Evolutionary conservation across 2,888 invertebrate species (phyloP), one percentile per base, ranked within the genome.

Genomic region (Leucophora obtusa): DNA sequence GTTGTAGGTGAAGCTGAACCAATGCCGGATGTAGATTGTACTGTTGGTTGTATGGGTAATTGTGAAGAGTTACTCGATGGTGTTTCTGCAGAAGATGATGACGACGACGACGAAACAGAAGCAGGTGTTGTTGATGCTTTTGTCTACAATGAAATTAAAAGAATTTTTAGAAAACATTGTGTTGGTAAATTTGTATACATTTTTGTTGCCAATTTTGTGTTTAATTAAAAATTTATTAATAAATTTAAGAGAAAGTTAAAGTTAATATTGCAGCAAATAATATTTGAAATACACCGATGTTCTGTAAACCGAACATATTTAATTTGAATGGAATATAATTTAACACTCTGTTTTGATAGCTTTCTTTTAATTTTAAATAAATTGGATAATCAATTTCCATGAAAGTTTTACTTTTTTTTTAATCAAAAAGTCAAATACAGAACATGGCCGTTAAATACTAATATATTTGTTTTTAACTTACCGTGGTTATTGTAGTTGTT

Each of bases 11-110:
- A 72, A 53, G 80, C 79, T 38, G 81, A 79, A 60, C 82, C 83
- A 76, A 79, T 76, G 43, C 82, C 79, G 78, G 84, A 82, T 66
- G 81, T 81, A 15, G 84, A 71, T 79, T 83, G 82, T 56, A 72
- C 63, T 59, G 82, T 82, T 24, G 83, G 81, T 50, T 82, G 84
- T 70, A 80, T 81, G 53, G 78, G 82, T 63, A 73, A 62, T 66
- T 78, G 72, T 18, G 81, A 81, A 62, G 74, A 73, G 54, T 73
- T 74, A 65, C 14, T 58, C 58, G 21, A 5, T 14, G 38, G 74
- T 24, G 81, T 59, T 53, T 70, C 51, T 14, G 72, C 71, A 2
- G 80, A 59, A 58, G 83, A 58, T 11, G 82, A 74, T 21, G 81
- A 71, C 11, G 82, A 35, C 69, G 82, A 62, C 33, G 79, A 71